Evolutionary conservation across 2,797 vertebrate species (phyloP), one percentile per base, ranked within the genome.

Genomic region (Zenarchopterus dispar): DNA sequence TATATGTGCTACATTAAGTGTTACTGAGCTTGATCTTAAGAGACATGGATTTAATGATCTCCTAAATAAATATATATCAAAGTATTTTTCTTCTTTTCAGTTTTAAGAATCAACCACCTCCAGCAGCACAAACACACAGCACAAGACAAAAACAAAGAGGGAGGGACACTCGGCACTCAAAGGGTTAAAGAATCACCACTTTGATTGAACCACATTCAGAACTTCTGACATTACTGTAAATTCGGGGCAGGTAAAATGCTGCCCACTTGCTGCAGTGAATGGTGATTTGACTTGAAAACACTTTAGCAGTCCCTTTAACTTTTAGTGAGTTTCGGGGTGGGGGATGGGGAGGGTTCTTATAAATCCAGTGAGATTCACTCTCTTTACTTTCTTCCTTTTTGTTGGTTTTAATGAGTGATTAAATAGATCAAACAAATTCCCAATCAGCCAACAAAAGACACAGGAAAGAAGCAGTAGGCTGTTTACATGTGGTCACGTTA

Each of bases 261-360:
- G 42, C 67, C 79, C 72, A 41, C 44, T 28, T 1, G 22, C 52
- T 43, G 41, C 73, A 70, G 19, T 31, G 24, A 70, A 48, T 67
- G 42, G 9, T 54, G 59, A 53, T 46, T 66, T 52, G 44, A 56
- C 41, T 46, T 62, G 43, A 79, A 49, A 70, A 73, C 77, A 68
- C 75, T 71, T 62, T 60, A 88, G 89, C 63, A 91, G 93, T 94
- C 93, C 93, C 93, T 94, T 94, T 94, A 94, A 94, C 93, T 89
- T 92, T 93, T 93, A 93, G 86, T 92, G 90, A 90, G 78, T 90
- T 87, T 85, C 78, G 81, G 56, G 60, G 36, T 11, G 21, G 39
- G 16, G 1, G 4, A 3, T 58, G 62, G 60, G 36, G 49, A 58
- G 66, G 50, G 28, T 58, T 66, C 39, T 48, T 62, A 2, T 28